Base-by-base conservation (phyloP, 2,113 vertebrate species). In the Chaetura pelagica region DNA sequence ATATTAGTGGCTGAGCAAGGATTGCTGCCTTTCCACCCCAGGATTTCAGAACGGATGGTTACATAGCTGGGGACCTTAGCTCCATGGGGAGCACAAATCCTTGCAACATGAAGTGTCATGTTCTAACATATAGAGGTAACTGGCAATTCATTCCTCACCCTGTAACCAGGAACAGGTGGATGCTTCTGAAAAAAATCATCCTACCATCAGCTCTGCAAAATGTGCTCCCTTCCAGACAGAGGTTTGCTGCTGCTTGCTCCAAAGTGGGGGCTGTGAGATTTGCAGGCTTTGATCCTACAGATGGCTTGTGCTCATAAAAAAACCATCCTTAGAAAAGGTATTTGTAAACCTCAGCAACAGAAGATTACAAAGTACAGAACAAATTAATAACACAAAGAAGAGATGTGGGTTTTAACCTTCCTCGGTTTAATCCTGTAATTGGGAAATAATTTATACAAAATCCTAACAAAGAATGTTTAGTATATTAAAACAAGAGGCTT, bases 371-470 rank as follows among this genome's bases (percentile, higher is more conserved):
- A 90, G 62, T 3, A 20, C 86, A 75, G 84, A 78, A 64, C 79
- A 93, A 96, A 96, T 77, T 58, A 58, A 55, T 86, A 63, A 49
- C 5, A 68, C 92, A 64, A 84, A 62, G 55, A 77, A 66, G 69
- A 75, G 71, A 52, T 35, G 71, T 3, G 71, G 92, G 84, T 38
- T 87, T 92, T 72, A 80, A 96, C 94, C 89, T 96, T 85, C 87
- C 77, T 52, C 15, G 78, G 92, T 86, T 94, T 95, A 86, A 96
- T 54, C 61, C 51, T 40, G 75, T 93, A 96, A 97, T 72, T 97
- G 95, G 96, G 91, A 98, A 97, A 96, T 76, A 72, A 57, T 81
- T 38, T 44, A 89, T 52, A 91, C 40, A 71, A 97, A 96, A 95
- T 95, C 79, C 83, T 91, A 73, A 44, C 91, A 94, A 97, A 92